Percentiles rank a stretch among this genome's conserved stretches.
phyloP scores from a whole-genome alignment of 2,113 vertebrate genomes.

The Pogona vitticeps region DNA sequence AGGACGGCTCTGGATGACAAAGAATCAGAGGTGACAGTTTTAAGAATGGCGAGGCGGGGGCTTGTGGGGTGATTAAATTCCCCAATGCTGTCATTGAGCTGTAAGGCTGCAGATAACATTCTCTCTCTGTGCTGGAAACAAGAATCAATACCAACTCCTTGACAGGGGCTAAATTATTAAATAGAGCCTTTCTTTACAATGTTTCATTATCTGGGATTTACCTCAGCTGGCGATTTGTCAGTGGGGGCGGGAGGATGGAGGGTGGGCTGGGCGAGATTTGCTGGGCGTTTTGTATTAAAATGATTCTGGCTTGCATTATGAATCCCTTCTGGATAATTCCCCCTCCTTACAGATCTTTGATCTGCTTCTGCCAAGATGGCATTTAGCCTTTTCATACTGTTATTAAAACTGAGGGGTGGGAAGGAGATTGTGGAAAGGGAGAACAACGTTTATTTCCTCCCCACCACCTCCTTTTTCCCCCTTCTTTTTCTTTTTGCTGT shows the following conservation, averaged over 20 bases:
- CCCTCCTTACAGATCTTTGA: constrained; percentile 33
- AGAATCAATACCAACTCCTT: constrained; percentile 87
- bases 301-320: constrained; percentile 60
- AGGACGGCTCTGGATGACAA: constrained; percentile 56
- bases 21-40: constrained; percentile 75
- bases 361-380: constrained; percentile 53
- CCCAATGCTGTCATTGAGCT: constrained; percentile 79
- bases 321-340: constrained; percentile 70
- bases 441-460: not conserved
- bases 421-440: not conserved
- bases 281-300: constrained; percentile 72
- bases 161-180: constrained; percentile 92
- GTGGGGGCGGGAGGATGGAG: constrained; percentile 37
- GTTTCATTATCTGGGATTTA: constrained; percentile 86
- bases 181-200: constrained; percentile 75
- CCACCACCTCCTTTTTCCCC: too few species aligned
- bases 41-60: constrained; percentile 67
- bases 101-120: constrained; percentile 82
- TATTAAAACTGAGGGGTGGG: constrained; percentile 20
- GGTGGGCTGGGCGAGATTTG: constrained; percentile 63
- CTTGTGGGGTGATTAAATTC: constrained; percentile 81
- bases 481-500: not conserved
- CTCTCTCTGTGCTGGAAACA: constrained; percentile 84
- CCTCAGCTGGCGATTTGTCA: constrained; percentile 74
- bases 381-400: constrained; percentile 43